phyloP scores from a whole-genome alignment of 2,888 invertebrate species.

The Neoitamus cyanurus region DNA sequence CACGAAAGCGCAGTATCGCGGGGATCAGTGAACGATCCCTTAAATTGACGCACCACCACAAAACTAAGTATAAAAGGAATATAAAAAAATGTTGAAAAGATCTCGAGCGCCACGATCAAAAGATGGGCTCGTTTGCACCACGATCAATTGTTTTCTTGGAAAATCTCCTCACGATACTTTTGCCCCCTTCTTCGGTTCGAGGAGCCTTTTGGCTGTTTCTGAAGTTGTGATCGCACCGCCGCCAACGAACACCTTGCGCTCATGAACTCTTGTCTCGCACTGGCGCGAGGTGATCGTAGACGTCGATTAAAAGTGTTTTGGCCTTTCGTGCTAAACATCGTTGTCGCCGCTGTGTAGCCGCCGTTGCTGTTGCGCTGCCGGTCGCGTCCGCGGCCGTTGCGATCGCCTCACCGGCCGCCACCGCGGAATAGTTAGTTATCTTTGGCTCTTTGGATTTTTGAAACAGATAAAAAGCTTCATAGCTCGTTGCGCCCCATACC shows the following conservation, averaged over 20 bases:
- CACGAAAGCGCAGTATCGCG: not conserved
- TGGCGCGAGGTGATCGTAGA: conserved; percentile 46
- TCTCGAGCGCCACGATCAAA: not conserved
- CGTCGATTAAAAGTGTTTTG: conserved; percentile 51
- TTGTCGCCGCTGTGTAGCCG: not conserved
- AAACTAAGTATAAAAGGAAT: not conserved
- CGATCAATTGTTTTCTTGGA: conserved; percentile 3
- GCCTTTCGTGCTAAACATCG: conserved; percentile 19
- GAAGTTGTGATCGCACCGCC: not conserved
- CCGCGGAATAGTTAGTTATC: conserved; percentile 19
- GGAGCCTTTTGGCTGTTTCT: not conserved
- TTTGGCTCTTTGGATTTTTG: conserved; percentile 25
- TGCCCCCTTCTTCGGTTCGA: not conserved
- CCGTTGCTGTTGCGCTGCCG: not conserved
- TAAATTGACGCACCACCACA: not conserved
- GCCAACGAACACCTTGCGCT: conserved; percentile 6
- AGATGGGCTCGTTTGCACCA: not conserved
- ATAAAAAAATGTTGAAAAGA: not conserved
- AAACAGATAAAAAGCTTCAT: conserved; percentile 15
- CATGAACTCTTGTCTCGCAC: conserved; percentile 26
- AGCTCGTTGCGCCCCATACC: not conserved
- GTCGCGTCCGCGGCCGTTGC: not conserved
- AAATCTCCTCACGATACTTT: not conserved
- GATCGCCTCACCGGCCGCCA: not conserved
- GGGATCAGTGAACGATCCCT: not conserved